Conservation (phyloP, 2,797 vertebrate genomes). For the Phylloscopus collybita region DNA sequence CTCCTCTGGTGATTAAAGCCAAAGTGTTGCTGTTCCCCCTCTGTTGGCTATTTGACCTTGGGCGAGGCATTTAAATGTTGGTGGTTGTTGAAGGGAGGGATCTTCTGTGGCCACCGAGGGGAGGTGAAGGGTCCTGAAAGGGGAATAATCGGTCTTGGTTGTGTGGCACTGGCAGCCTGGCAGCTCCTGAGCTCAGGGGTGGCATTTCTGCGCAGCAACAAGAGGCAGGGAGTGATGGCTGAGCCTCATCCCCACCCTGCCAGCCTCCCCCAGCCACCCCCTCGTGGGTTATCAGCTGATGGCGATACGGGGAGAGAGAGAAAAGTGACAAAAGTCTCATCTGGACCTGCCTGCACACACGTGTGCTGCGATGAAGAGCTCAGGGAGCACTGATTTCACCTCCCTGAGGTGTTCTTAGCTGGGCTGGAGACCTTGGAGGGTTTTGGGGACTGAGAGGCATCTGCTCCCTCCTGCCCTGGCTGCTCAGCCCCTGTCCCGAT, state of each 20-base stretch:
- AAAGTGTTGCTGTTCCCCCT: not conserved
- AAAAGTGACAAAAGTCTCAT: not conserved
- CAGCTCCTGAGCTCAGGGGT: not conserved
- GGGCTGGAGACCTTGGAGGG: not conserved
- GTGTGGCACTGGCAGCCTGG: slow-evolving; percentile 9
- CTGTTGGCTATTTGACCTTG: not conserved
- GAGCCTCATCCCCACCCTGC: fast-evolving
- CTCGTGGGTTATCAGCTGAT: fast-evolving
- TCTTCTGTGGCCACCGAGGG: not conserved
- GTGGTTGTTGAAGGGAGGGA: not conserved
- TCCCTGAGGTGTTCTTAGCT: not conserved
- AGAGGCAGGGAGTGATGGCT: not conserved
- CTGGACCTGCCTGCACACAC: not conserved
- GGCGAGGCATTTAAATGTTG: not conserved
- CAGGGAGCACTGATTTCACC: fast-evolving
- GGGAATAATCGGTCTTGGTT: not conserved
- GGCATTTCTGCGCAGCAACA: not conserved
- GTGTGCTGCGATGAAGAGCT: not conserved
- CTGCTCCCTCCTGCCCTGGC: not conserved
- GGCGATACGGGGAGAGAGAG: not conserved
- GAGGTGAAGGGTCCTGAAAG: not conserved
- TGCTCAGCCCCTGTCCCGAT: not conserved
- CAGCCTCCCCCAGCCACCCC: not conserved
- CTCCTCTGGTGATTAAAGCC: not conserved
- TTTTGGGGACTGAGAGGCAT: not conserved